Conservation (phyloP, 2,113 vertebrate species). For the Uria lomvia region DNA sequence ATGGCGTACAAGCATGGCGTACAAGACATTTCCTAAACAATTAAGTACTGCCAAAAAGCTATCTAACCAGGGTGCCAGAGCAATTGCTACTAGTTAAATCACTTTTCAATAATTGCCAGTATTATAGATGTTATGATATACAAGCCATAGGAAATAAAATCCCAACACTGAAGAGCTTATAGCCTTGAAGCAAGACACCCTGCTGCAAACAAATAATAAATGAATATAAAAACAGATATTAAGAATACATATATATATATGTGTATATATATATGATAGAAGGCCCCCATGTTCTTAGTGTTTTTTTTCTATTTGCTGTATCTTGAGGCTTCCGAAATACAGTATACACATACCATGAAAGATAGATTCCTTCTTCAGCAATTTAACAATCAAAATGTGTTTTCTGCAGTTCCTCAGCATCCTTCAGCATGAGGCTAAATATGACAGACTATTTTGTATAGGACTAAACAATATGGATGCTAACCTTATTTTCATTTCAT, state of each 20-base stretch:
- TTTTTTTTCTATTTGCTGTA: background rate
- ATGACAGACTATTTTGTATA: background rate
- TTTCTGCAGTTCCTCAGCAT: background rate
- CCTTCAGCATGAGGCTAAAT: background rate
- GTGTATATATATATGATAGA: background rate
- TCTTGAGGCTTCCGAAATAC: background rate
- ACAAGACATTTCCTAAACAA: background rate
- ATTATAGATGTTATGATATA: background rate
- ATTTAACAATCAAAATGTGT: background rate
- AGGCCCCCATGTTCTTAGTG: background rate
- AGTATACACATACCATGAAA: background rate
- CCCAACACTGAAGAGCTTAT: background rate
- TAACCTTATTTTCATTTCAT: background rate
- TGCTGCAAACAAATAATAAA: background rate
- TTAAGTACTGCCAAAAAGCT: background rate
- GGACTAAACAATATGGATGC: background rate
- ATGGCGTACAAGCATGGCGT: rapidly evolving
- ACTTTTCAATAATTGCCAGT: background rate
- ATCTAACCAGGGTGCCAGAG: background rate
- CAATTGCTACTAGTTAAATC: background rate
- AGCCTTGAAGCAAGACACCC: background rate
- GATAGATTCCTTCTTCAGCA: background rate
- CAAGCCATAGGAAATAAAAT: background rate
- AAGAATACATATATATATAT: background rate
- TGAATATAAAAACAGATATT: background rate